Evolutionary conservation across 2,113 vertebrate species (phyloP).

Genomic region (Datnioides undecimradiatus): DNA sequence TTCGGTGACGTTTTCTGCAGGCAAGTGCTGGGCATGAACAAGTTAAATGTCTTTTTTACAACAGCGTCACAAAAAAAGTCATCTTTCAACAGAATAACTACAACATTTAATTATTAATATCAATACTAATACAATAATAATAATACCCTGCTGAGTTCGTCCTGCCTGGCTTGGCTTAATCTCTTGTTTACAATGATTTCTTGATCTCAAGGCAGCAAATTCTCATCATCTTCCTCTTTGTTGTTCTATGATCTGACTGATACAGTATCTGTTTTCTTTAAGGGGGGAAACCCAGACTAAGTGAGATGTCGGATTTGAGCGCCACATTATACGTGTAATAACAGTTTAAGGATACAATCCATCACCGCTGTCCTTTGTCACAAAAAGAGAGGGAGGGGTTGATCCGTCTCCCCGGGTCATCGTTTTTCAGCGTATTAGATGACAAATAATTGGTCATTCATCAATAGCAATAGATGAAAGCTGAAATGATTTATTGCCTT

Average conservation of each 20-base stretch:
- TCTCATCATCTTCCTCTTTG: conserved; percentile 34
- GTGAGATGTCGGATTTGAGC: conserved; percentile 90
- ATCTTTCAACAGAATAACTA: no score
- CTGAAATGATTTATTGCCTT: conserved; percentile 98
- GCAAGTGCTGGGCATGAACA: no score
- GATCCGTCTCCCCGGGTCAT: conserved; percentile 94
- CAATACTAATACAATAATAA: no score
- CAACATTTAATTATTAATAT: no score
- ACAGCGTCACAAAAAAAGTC: no score
- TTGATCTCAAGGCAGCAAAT: not conserved
- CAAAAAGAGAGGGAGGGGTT: conserved; percentile 78
- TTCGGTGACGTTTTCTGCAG: no score
- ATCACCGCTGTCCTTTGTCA: conserved; percentile 92
- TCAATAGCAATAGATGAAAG: conserved; percentile 99
- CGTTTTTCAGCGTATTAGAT: conserved; percentile 96
- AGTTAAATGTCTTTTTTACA: no score
- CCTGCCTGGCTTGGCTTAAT: no score
- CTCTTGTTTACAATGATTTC: not conserved
- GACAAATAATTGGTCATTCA: conserved; percentile 99
- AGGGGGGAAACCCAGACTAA: conserved; percentile 82
- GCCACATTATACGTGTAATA: conserved; percentile 98
- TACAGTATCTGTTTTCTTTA: conserved; percentile 59
- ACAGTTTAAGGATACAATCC: conserved; percentile 99
- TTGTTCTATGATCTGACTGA: conserved; percentile 87
- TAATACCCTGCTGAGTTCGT: no score